Base-by-base conservation (phyloP, 1,140 invertebrate species). In the Drosophila prosaltans region DNA sequence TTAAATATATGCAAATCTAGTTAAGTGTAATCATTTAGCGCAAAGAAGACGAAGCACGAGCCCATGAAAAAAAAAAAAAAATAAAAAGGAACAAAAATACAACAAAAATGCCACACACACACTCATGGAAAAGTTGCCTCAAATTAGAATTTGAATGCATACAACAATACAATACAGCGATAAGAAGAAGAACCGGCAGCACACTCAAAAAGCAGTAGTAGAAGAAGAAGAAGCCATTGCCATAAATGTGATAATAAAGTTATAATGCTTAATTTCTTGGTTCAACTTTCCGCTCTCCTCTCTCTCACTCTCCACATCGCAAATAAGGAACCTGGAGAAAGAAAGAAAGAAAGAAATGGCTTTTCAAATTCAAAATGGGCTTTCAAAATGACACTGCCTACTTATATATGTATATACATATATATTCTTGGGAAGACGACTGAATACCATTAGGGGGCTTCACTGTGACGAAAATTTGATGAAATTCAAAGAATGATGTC, bases 1-100 rank as follows among this genome's bases (percentile, higher is more conserved):
- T 89, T 90, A 90, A 90, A 89, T 89, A 84, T 89, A 89, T 89
- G 84, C 84, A 89, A 89, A 89, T 89, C 84, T 77, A 89, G 85
- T 89, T 89, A 89, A 89, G 84, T 90, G 84, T 89, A 89, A 89
- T 89, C 84, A 90, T 89, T 89, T 89, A 89, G 84, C 78, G 76
- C 67, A 62, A 71, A 78, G 45, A 48, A 60, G 39, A 61, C 36
- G 45, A 51, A 51, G 45, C 21, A 26, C 45, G 8, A 21, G 32
- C 4, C 32, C 16, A 16, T 16, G 16, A 16, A 16, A 30, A 30
- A 2, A 2, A 30, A 30, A 30, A 36, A 36, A 36, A 36, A 36
- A 36, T 36, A 2, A 6, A 36, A 1, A 36, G 28, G 4, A 6
- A 7, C 1, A 7, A 6, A 36, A 5, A 3, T 26, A 11, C 8